Evolutionary conservation across 2,797 vertebrate species (phyloP).

Genomic region (Vipera ursinii): DNA sequence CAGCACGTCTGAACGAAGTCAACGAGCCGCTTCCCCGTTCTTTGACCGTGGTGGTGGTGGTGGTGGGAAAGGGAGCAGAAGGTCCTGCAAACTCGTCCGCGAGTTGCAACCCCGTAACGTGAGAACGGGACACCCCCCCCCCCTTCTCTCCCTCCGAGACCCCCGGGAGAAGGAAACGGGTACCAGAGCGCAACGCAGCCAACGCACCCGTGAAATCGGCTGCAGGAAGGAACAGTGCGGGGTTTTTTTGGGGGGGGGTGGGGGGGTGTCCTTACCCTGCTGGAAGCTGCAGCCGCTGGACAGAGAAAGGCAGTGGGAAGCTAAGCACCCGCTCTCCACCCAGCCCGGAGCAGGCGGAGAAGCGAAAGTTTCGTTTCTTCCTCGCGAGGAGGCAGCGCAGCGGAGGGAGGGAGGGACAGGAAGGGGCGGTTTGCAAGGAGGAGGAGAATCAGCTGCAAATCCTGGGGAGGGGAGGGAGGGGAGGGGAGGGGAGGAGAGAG

Average conservation of each 20-base stretch:
- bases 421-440: not conserved
- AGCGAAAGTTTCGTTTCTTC: not conserved
- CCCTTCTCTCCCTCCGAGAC: not conserved
- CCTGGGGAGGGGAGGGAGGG: not conserved
- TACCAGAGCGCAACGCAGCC: not conserved
- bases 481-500: rapidly evolving
- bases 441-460: not conserved
- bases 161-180: not conserved
- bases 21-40: not conserved
- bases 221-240: not conserved
- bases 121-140: not conserved
- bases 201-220: not conserved
- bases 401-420: not conserved
- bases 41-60: too few relatives aligned
- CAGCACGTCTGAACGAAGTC: not conserved
- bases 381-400: not conserved
- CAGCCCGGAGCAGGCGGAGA: too few relatives aligned
- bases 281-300: not conserved
- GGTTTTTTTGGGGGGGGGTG: too few relatives aligned
- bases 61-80: not conserved
- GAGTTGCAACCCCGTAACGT: too few relatives aligned
- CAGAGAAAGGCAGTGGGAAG: not conserved
- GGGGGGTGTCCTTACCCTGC: not conserved
- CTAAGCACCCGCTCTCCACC: rapidly evolving
- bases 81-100: not conserved